Conservation (phyloP, 2,888 invertebrate genomes). For the Tinea pellionella region DNA sequence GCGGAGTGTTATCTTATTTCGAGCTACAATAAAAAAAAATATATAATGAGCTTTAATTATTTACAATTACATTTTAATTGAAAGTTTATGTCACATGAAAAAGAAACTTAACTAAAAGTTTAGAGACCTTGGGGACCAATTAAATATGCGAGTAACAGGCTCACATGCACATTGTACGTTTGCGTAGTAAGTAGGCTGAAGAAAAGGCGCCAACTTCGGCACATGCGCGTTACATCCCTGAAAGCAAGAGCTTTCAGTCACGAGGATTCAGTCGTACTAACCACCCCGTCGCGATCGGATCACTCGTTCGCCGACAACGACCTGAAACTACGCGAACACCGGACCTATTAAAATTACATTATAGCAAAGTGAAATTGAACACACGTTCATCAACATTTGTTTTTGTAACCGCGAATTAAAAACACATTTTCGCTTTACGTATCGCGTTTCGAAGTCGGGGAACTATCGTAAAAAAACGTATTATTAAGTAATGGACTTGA, state of each 20-base stretch:
- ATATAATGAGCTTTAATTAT: too few relatives aligned
- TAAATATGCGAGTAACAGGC: conserved; percentile 61
- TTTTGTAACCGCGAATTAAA: conserved; percentile 15
- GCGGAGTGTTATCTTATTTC: too few relatives aligned
- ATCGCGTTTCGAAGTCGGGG: conserved; percentile 18
- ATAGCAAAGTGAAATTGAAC: conserved; percentile 14
- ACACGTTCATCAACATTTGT: conserved; percentile 1
- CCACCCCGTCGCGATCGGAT: conserved; percentile 33
- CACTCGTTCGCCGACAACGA: conserved; percentile 7
- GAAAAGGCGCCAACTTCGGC: conserved; percentile 60
- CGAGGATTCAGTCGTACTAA: conserved; percentile 18
- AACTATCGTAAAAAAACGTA: conserved; percentile 18
- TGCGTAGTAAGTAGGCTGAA: conserved; percentile 42
- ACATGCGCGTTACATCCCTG: conserved; percentile 39
- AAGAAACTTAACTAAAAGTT: background rate
- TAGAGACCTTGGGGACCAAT: conserved; percentile 29
- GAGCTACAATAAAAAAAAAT: too few relatives aligned
- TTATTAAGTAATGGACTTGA: background rate
- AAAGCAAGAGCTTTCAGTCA: conserved; percentile 35
- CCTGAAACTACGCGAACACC: conserved; percentile 20
- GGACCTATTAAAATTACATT: conserved; percentile 25
- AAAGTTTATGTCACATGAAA: background rate
- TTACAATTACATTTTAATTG: background rate
- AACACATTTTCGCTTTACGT: conserved; percentile 14
- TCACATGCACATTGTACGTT: conserved; percentile 52